Evolutionary conservation across 2,888 invertebrate species (phyloP), one percentile per base, ranked within the genome.

Genomic region (Ophioninae sp.): DNA sequence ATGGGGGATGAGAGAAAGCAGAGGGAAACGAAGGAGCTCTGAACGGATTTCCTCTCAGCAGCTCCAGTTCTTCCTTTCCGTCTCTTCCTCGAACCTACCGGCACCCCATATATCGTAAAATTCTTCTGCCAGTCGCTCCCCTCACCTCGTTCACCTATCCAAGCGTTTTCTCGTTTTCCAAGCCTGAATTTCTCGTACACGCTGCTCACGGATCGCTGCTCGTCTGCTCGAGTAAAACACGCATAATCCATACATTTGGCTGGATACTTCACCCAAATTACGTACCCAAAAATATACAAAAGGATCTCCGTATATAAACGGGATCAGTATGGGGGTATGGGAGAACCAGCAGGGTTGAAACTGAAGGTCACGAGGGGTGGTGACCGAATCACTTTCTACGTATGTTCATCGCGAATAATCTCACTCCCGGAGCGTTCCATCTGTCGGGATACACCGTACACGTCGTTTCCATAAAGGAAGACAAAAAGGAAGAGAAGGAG

Each of bases 71-170:
- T 56, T 63, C 65, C 41, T 59, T 65, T 22, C 71, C 67, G 22
- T 63, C 23, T 58, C 65, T 65, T 56, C 23, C 77, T 59, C 67
- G 20, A 75, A 44, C 69, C 72, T 67, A 71, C 79, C 39, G 10
- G 73, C 65, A 63, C 64, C 79, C 69, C 75, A 63, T 80, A 76
- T 75, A 51, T 51, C 79, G 67, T 68, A 80, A 81, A 73, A 82
- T 82, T 84, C 78, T 77, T 67, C 39, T 58, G 6, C 58, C 58
- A n/a, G 56, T 51, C 39, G 58, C 64, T 51, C 41, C 8, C 20
- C n/a, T 67, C 44, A 22, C 58, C 59, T 20, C 30, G n/a, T 73
- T 64, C n/a, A 7, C 65, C 39, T 44, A 17, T 22, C 67, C 39
- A 59, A 22, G 63, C 39, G 64, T 41, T 63, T 30, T 58, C 51